These are phyloP conservation scores for Bufo gargarizans DNA, from an alignment of 2,113 vertebrate genomes.

Conservation along the genomic window DNA sequence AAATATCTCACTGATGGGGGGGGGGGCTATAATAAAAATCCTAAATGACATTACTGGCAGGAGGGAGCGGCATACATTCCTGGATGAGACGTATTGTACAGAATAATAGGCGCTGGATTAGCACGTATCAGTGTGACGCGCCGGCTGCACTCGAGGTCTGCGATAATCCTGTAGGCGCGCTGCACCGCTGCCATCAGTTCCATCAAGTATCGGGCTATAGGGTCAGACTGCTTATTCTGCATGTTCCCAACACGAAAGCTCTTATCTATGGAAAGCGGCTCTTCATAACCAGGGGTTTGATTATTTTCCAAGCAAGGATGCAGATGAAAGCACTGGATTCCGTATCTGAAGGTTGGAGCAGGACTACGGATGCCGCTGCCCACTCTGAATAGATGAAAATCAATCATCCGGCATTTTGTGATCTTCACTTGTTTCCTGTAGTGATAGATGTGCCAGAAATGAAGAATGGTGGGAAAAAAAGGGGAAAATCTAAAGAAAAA, in stretches of 20 bases:
- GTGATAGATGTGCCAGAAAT: not conserved
- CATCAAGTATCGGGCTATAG: not conserved
- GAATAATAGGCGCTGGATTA: too few species aligned
- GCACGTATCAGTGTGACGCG: not conserved
- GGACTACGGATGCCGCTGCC: not conserved
- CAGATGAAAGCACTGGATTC: not conserved
- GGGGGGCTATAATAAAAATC: not conserved
- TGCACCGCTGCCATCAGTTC: not conserved
- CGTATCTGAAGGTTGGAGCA: conserved; percentile 19
- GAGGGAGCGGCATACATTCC: not conserved
- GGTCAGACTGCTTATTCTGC: conserved; percentile 20
- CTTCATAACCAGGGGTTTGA: conserved; percentile 2
- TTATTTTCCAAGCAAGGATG: conserved; percentile 11
- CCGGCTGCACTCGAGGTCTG: too few species aligned
- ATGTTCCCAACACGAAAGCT: conserved; percentile 21
- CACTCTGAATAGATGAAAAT: conserved; percentile 14
- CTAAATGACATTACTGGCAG: not conserved
- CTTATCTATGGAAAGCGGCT: not conserved
- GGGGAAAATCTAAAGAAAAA: not conserved
- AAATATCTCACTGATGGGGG: too few species aligned
- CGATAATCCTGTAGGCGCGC: conserved; percentile 9
- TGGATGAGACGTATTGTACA: too few species aligned
- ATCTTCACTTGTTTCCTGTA: not conserved
- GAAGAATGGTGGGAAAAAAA: not conserved
- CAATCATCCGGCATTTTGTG: not conserved